Conservation (phyloP, 2,797 vertebrate genomes). For the Mallotus villosus region DNA sequence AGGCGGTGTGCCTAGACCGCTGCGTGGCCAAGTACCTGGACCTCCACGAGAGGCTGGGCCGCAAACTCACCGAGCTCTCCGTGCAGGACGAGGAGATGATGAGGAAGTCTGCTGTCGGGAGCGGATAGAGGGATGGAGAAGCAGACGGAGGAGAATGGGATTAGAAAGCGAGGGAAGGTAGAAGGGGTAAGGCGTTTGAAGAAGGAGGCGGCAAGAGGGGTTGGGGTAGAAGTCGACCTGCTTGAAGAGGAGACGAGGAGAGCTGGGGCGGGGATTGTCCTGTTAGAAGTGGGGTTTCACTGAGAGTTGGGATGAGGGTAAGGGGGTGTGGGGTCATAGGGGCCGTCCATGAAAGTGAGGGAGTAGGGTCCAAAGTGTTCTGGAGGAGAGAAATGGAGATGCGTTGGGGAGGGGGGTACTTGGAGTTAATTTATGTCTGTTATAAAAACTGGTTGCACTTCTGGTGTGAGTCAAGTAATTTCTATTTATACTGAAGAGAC, state of each 20-base stretch:
- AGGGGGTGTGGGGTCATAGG: background rate
- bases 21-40: conserved; percentile 98
- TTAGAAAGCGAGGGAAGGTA: background rate
- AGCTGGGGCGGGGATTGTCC: background rate
- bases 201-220: background rate
- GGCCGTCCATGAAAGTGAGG: background rate
- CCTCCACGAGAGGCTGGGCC: conserved; percentile 92
- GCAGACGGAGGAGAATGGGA: conserved; percentile 6
- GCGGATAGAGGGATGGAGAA: conserved; percentile 3
- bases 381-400: background rate
- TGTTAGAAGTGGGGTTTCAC: too few species aligned
- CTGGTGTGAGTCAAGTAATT: conserved; percentile 3
- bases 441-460: conserved; percentile 3
- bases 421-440: background rate
- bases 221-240: background rate
- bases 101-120: conserved; percentile 81
- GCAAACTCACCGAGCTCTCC: conserved; percentile 91
- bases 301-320: background rate
- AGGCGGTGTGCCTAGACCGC: conserved; percentile 93
- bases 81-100: conserved; percentile 93
- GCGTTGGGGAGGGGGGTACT: background rate
- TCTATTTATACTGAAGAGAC: background rate
- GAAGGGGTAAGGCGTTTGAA: background rate
- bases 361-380: background rate
- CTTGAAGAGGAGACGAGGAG: background rate